Evolutionary conservation across 2,113 vertebrate genomes (phyloP).

Genomic region (Bombycilla garrulus): DNA sequence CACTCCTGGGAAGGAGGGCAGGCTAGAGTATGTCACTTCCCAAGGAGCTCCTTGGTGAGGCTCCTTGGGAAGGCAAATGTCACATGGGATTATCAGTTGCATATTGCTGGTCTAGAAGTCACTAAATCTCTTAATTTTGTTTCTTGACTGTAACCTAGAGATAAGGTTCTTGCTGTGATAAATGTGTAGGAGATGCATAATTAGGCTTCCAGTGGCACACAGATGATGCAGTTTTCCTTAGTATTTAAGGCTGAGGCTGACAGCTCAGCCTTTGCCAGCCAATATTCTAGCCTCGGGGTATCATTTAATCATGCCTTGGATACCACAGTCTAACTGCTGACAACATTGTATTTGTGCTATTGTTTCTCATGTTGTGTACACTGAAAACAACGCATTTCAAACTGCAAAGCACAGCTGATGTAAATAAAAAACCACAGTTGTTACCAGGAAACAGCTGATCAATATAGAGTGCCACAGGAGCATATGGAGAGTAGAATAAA

Average conservation of each 20-base stretch:
- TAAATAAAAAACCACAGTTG: not conserved
- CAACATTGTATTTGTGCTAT: not conserved
- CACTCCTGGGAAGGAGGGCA: not conserved
- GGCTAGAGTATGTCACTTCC: not conserved
- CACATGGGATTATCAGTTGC: rapidly evolving
- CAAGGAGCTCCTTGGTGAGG: rapidly evolving
- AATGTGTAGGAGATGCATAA: not conserved
- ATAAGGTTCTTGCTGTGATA: not conserved
- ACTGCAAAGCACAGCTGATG: not conserved
- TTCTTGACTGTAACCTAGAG: not conserved
- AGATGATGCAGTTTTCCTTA: not conserved
- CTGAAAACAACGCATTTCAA: not conserved
- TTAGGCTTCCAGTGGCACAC: not conserved
- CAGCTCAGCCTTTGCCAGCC: not conserved
- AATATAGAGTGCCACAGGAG: not conserved
- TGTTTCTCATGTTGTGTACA: not conserved
- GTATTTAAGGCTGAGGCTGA: not conserved
- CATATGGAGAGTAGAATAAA: not conserved
- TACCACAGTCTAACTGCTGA: not conserved
- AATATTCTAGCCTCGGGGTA: not conserved
- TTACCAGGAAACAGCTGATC: not conserved
- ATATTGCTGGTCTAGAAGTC: not conserved
- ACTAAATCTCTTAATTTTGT: not conserved
- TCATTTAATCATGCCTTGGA: not conserved
- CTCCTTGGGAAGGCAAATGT: too few species aligned